Conservation (phyloP, 2,797 vertebrate species). For the Knipowitschia caucasica region DNA sequence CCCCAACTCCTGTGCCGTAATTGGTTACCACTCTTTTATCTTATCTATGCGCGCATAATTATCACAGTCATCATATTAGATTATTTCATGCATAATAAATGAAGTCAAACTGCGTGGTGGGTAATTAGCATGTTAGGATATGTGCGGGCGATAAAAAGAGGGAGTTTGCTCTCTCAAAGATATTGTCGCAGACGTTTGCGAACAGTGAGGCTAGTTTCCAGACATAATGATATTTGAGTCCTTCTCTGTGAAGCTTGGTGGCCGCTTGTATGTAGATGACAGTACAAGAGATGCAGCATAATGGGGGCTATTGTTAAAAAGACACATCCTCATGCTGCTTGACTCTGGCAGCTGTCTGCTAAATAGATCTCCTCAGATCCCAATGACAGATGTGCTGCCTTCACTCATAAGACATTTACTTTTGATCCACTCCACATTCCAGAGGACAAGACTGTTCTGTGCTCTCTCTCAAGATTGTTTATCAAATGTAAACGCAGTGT, state of each 20-base stretch:
- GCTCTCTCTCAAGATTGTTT: neutral
- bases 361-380: slow-evolving; percentile 25
- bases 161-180: slow-evolving; percentile 38
- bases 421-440: neutral
- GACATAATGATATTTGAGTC: neutral
- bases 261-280: slow-evolving; percentile 28
- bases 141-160: slow-evolving; percentile 50
- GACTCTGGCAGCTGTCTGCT: slow-evolving; percentile 44
- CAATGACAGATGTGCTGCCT: slow-evolving; percentile 45
- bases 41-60: slow-evolving; percentile 75
- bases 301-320: slow-evolving; percentile 35
- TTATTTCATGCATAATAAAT: slow-evolving; percentile 79
- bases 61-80: slow-evolving; percentile 77
- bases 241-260: neutral
- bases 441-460: neutral
- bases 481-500: neutral
- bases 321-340: slow-evolving; percentile 15
- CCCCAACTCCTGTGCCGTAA: slow-evolving; percentile 62
- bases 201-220: slow-evolving; percentile 33
- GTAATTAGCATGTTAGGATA: slow-evolving; percentile 75
- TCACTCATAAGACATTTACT: slow-evolving; percentile 6
- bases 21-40: slow-evolving; percentile 76
- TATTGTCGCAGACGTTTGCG: slow-evolving; percentile 53
- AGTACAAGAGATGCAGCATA: slow-evolving; percentile 25
- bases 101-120: slow-evolving; percentile 71